A percentile compares a stretch with the other conserved stretches of the same genome.
phyloP scores from a whole-genome alignment of 1,140 invertebrate species.

The Drosophila kurseongensis region DNA sequence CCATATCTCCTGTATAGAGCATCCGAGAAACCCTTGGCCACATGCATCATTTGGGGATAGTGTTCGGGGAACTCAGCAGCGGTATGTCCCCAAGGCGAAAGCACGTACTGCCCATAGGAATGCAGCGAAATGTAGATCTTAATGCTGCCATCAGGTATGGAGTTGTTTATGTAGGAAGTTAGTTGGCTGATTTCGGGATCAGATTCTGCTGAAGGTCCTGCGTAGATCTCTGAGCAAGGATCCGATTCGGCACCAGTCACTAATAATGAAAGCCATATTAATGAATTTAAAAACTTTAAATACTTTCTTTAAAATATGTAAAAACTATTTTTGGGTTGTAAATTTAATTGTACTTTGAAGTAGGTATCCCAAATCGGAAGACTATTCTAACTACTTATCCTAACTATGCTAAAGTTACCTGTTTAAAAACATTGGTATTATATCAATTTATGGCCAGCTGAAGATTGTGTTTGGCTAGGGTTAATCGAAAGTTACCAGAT shows the following conservation, averaged over 20 bases:
- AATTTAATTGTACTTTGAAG: no score
- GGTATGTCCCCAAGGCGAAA: conserved; percentile 84
- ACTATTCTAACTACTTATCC: no score
- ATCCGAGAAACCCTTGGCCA: conserved; percentile 84
- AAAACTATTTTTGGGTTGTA: no score
- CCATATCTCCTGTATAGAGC: conserved; percentile 82
- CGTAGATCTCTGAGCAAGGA: conserved; percentile 87
- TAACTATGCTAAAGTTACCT: no score
- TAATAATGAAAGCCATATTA: background rate
- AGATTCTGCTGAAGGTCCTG: conserved; percentile 86
- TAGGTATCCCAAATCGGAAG: no score
- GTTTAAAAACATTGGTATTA: no score
- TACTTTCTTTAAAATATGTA: no score
- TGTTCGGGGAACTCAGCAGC: conserved; percentile 85
- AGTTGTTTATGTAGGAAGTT: conserved; percentile 77
- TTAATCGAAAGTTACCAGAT: no score
- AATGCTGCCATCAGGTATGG: conserved; percentile 73
- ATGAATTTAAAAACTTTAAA: no score
- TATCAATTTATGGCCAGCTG: no score
- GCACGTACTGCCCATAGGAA: conserved; percentile 85
- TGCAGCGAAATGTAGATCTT: conserved; percentile 86
- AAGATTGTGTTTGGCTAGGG: no score
- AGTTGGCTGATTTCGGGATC: conserved; percentile 87
- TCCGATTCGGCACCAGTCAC: conserved; percentile 85
- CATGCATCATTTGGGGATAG: conserved; percentile 85